phyloP scores from a whole-genome alignment of 2,113 vertebrate species.

The Capreolus pygargus region DNA sequence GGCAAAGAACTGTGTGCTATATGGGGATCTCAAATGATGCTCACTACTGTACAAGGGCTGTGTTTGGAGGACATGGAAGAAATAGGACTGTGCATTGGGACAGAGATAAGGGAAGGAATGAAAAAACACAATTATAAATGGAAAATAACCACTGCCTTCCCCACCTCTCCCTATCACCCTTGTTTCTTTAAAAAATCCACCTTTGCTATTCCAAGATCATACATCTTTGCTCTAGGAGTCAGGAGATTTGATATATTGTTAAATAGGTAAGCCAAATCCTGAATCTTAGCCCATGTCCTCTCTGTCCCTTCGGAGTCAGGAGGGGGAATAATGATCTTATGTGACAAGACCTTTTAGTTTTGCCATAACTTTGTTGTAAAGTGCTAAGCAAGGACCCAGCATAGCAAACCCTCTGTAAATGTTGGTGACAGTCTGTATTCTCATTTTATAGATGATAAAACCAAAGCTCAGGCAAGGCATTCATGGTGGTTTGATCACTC shows the following conservation, averaged over 20 bases:
- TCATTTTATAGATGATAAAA: background rate
- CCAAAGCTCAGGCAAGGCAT: background rate
- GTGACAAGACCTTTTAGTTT: background rate
- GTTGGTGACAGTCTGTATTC: background rate
- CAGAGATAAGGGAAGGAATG: background rate
- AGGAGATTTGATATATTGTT: background rate
- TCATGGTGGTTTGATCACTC: background rate
- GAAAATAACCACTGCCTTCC: background rate
- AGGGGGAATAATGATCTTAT: background rate
- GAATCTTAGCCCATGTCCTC: background rate
- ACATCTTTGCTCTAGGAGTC: background rate
- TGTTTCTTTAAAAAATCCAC: background rate
- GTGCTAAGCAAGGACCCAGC: background rate
- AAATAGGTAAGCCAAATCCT: background rate
- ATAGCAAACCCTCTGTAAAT: background rate
- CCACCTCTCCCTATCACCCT: background rate
- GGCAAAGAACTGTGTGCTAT: background rate
- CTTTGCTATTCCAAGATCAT: background rate
- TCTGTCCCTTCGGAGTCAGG: background rate
- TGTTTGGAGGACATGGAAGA: background rate
- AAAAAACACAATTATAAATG: background rate
- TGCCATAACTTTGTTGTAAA: background rate
- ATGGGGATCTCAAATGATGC: background rate
- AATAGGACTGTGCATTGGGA: background rate
- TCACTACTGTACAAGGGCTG: background rate